Conservation (phyloP, 1,140 invertebrate genomes). For the Araneus ventricosus region DNA sequence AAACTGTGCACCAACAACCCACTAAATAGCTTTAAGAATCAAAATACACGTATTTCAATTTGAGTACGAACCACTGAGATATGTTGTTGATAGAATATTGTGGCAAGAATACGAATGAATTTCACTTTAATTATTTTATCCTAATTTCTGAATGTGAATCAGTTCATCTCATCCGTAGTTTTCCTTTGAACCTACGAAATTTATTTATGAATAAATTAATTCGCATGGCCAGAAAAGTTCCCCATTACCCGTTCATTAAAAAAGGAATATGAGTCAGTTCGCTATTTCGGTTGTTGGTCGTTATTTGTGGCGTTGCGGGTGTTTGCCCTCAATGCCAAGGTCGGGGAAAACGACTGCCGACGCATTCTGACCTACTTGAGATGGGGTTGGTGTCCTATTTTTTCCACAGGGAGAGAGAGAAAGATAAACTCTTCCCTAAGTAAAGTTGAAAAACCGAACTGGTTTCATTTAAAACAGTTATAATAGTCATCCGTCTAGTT, state of each 20-base stretch:
- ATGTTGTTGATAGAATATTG: no score
- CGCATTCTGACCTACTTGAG: neutral
- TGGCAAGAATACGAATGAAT: no score
- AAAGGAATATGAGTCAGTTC: neutral
- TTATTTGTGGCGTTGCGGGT: slow-evolving; percentile 7
- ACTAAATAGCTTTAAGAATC: no score
- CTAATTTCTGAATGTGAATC: neutral
- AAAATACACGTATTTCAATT: no score
- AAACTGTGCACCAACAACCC: no score
- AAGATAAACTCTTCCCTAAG: neutral
- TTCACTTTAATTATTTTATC: no score
- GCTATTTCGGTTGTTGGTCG: neutral
- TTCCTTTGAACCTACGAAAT: neutral
- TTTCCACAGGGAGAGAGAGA: neutral
- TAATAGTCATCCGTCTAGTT: neutral
- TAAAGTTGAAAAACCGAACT: neutral
- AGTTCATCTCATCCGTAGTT: neutral
- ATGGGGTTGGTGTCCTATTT: neutral
- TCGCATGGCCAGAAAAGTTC: neutral
- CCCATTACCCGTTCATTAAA: neutral
- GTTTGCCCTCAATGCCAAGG: slow-evolving; percentile 12
- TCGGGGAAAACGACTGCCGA: neutral
- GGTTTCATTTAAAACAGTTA: neutral
- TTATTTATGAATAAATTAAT: neutral
- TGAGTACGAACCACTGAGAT: no score